These are phyloP conservation scores for Pseudochirops corinnae DNA, from an alignment of 2,797 vertebrate species.

Conservation along the genomic window DNA sequence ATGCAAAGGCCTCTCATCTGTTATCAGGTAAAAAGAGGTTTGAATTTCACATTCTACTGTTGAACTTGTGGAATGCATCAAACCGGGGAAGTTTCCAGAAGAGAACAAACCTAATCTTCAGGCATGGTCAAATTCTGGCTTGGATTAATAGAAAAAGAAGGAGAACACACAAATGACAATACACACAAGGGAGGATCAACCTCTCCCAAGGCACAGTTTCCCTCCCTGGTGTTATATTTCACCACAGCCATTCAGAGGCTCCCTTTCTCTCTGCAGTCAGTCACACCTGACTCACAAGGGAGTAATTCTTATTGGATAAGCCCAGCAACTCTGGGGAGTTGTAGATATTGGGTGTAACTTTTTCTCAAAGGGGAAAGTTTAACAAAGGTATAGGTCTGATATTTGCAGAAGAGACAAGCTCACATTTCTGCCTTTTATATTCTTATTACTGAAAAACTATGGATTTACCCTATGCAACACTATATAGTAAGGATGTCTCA, in stretches of 20 bases:
- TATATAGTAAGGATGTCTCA: background rate
- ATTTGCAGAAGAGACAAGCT: background rate
- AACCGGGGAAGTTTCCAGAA: constrained; percentile 73
- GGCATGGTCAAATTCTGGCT: constrained; percentile 56
- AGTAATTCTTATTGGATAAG: constrained; percentile 20
- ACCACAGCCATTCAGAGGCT: background rate
- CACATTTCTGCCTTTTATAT: background rate
- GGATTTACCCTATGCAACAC: background rate
- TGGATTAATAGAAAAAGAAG: constrained; percentile 71
- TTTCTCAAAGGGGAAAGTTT: background rate
- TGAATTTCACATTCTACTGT: constrained; percentile 76
- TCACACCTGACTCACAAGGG: background rate
- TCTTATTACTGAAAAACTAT: background rate
- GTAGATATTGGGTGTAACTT: constrained; percentile 1
- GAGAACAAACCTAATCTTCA: constrained; percentile 76
- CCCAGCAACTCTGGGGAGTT: background rate
- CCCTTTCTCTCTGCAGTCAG: background rate
- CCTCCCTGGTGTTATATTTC: constrained; percentile 62
- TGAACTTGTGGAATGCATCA: constrained; percentile 76
- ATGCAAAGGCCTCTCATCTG: constrained; percentile 73
- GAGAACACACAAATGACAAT: constrained; percentile 51
- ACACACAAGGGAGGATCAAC: constrained; percentile 70
- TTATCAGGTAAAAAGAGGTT: constrained; percentile 61
- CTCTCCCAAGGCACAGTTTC: constrained; percentile 61
- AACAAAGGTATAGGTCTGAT: background rate